Evolutionary conservation across 2,113 vertebrate species (phyloP), one percentile per base, ranked within the genome.

Genomic region (Tupaia tana): DNA sequence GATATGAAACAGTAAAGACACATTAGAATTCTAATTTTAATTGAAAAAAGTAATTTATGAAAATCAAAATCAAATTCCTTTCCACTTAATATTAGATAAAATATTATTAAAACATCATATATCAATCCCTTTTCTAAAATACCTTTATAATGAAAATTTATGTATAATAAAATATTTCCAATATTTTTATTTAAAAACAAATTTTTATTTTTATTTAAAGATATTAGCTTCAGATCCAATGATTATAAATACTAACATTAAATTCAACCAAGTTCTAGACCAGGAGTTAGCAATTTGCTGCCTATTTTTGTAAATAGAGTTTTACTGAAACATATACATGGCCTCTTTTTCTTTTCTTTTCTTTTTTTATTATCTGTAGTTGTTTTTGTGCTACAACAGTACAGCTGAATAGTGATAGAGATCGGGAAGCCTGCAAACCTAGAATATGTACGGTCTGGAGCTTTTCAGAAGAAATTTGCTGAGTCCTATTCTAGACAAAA

Each of bases 1-100:
- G 9, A 94, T 66, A 77, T 80, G 66, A 96, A 95, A 64, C 56
- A 89, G 18, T 90, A 81, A 61, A 89, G 20, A 1, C 6, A 89
- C 9, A 70, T 22, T 90, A 67, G 12, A 13, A 56, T 6, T 81
- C 18, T 94, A 29, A 58, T 52, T 89, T 94, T 90, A 92, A 71
- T 83, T 92, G 11, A 70, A 20, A 20, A 94, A 66, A 82, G 20
- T 64, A 95, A 25, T 67, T 71, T 79, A 74, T 31, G 9, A 43
- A 89, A 89, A 71, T 85, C 4, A 91, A 95, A 84, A 83, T 56
- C 19, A 82, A 92, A 90, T 74, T 74, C 16, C 2, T 85, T 95
- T 88, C 6, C 11, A 59, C 43, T 91, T 96, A 84, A 61, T 91
- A 34, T 80, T 90, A 71, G 29, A 3, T 19, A 66, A 93, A 74